Conservation (phyloP, 2,113 vertebrate species). For the Thamnophis sirtalis region DNA sequence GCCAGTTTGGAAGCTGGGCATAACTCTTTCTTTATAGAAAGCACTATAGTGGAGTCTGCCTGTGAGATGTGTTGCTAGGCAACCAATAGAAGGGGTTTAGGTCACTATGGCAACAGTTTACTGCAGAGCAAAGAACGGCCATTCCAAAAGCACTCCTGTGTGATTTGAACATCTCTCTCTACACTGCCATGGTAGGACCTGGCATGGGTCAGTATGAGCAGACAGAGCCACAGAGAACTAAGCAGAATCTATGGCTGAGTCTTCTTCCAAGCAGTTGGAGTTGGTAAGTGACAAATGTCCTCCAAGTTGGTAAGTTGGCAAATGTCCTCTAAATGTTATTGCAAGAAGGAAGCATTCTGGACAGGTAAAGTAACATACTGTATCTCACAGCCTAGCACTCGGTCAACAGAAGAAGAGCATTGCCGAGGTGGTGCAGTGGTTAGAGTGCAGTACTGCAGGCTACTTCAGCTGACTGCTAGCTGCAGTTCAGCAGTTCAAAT, state of each 20-base stretch:
- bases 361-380: neutral
- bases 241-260: neutral
- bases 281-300: neutral
- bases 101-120: neutral
- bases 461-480: too few relatives aligned
- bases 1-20: neutral
- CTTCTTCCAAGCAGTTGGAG: neutral
- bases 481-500: too few relatives aligned
- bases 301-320: neutral
- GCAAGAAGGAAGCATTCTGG: neutral
- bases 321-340: neutral
- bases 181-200: neutral
- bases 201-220: neutral
- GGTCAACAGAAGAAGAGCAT: neutral
- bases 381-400: neutral
- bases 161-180: neutral
- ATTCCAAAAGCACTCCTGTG: neutral
- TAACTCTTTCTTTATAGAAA: neutral
- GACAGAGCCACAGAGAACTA: neutral
- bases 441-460: too few relatives aligned
- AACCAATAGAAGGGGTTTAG: neutral
- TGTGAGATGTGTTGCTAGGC: neutral
- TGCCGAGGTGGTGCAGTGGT: neutral
- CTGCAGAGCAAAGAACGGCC: neutral
- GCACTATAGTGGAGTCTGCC: neutral